These are phyloP conservation scores for Heliocidaris erythrogramma DNA, from an alignment of 35 echinoderm and acorn worm species.

Conservation along the genomic window DNA sequence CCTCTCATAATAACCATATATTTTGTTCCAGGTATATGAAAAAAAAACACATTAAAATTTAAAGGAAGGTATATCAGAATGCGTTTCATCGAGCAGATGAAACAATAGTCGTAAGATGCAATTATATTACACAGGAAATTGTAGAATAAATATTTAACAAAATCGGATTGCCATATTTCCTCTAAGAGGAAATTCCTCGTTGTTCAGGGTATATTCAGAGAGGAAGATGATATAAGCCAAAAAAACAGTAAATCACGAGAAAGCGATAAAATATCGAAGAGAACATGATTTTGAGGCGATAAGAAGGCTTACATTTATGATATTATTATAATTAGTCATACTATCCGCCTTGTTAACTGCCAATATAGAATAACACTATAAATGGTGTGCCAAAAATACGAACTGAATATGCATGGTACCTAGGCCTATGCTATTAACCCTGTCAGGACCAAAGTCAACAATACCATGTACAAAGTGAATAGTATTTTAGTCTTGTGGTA, in stretches of 20 bases:
- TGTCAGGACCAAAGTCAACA: too few species aligned
- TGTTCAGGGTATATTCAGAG: neutral
- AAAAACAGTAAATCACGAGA: neutral
- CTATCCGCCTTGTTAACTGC: too few species aligned
- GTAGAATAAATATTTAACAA: neutral
- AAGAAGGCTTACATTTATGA: neutral
- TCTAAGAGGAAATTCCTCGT: neutral
- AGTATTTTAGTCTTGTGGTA: too few species aligned
- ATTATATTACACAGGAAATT: neutral
- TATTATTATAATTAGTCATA: too few species aligned
- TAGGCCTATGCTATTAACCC: too few species aligned
- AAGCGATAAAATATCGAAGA: neutral
- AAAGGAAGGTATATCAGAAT: neutral
- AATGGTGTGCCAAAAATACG: too few species aligned
- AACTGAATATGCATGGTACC: too few species aligned
- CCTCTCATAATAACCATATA: neutral
- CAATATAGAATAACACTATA: too few species aligned
- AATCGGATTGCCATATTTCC: neutral
- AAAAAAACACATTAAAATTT: neutral
- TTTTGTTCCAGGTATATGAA: neutral
- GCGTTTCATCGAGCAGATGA: too few species aligned
- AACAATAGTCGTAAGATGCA: neutral
- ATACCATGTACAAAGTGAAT: too few species aligned
- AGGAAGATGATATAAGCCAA: neutral
- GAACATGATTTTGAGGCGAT: neutral